Evolutionary conservation across 2,888 invertebrate species (phyloP).

Genomic region (Deilephila porcellus): DNA sequence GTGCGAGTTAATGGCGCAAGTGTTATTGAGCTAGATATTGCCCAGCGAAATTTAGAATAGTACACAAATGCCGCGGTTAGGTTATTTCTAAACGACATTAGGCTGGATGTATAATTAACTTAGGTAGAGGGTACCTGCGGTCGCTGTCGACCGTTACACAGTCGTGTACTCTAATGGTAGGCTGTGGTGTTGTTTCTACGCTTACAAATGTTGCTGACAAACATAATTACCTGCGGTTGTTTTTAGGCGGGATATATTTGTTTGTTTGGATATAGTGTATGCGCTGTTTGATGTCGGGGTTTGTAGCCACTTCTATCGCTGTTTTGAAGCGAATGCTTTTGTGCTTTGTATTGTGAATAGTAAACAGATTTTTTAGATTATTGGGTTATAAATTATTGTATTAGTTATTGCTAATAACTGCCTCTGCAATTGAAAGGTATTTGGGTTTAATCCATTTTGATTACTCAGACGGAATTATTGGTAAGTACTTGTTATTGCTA

Average conservation of each 20-base stretch:
- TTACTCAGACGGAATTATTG: no score
- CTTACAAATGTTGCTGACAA: slow-evolving; percentile 25
- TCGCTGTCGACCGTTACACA: background rate
- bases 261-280: background rate
- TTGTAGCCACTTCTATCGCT: background rate
- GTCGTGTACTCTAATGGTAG: background rate
- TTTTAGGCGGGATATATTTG: slow-evolving; percentile 14
- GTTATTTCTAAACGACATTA: slow-evolving; percentile 29
- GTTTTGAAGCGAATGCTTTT: background rate
- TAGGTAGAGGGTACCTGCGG: slow-evolving; percentile 18
- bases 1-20: slow-evolving; percentile 77
- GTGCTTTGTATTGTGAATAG: background rate
- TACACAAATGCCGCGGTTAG: slow-evolving; percentile 50
- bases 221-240: slow-evolving; percentile 31
- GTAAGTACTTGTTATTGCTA: no score
- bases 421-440: no score
- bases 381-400: no score
- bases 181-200: slow-evolving; percentile 13
- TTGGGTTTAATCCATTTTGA: no score
- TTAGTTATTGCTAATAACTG: no score
- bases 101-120: slow-evolving; percentile 22
- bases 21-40: slow-evolving; percentile 79
- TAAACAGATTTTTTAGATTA: no score
- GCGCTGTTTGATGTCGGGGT: background rate
- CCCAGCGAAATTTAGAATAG: slow-evolving; percentile 56